Percentiles rank a stretch among this genome's conserved stretches.
Conservation (phyloP, 1,140 invertebrate species). For the Ptiloglossa arizonensis region DNA sequence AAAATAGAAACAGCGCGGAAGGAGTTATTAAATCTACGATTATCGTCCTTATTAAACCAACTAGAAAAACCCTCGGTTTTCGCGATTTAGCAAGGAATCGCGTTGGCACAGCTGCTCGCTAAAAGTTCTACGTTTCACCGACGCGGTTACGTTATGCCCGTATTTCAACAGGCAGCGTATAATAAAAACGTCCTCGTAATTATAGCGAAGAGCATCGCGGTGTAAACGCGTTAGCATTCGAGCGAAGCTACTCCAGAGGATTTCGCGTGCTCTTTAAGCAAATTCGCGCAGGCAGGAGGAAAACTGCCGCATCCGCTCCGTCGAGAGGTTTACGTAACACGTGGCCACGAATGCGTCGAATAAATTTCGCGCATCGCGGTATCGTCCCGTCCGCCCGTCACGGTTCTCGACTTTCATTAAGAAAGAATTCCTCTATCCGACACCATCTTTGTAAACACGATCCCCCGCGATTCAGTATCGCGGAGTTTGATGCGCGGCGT, state of each 20-base stretch:
- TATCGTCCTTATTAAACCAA: too few species aligned
- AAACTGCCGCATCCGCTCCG: background rate
- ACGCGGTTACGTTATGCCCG: too few species aligned
- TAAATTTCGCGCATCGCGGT: background rate
- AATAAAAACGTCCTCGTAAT: background rate
- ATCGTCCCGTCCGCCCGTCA: background rate
- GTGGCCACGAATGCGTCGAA: constrained; percentile 6
- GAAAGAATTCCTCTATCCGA: background rate
- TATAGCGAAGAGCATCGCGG: background rate
- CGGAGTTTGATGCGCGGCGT: background rate
- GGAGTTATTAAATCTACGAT: too few species aligned
- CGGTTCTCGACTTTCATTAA: background rate
- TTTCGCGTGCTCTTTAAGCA: background rate
- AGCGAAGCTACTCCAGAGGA: background rate
- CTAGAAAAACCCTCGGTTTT: too few species aligned
- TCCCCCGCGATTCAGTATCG: background rate
- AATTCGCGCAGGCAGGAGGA: background rate
- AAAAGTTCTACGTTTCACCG: too few species aligned
- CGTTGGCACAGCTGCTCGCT: too few species aligned
- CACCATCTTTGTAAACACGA: background rate
- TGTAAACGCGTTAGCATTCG: constrained; percentile 22
- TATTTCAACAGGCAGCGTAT: background rate
- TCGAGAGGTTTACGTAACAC: constrained; percentile 1
- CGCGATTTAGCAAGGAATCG: too few species aligned
- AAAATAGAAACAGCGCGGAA: too few species aligned